phyloP scores from a whole-genome alignment of 2,888 invertebrate species.

The Nymphalis urticae region DNA sequence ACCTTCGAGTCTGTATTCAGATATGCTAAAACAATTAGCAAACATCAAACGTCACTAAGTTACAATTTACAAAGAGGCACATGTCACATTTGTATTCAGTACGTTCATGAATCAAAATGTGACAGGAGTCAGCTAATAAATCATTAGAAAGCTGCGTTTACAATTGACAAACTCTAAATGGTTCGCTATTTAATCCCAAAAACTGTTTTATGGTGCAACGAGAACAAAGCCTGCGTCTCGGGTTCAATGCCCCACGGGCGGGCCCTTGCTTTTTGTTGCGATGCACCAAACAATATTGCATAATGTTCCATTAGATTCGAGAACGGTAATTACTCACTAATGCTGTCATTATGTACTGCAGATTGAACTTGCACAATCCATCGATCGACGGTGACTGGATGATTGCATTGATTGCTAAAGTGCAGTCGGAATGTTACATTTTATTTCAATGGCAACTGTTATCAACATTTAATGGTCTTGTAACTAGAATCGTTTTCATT shows the following conservation, averaged over 20 bases:
- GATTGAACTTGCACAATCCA: constrained; percentile 25
- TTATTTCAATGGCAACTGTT: background rate
- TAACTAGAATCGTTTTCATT: too few relatives aligned
- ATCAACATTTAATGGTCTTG: background rate
- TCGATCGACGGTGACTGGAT: background rate
- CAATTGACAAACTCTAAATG: background rate
- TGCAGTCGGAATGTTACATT: constrained; percentile 5
- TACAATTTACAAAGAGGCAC: background rate
- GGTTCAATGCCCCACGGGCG: constrained; percentile 33
- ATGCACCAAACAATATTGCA: constrained; percentile 30
- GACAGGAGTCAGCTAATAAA: constrained; percentile 15
- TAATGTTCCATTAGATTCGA: constrained; percentile 19
- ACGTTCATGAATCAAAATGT: constrained; percentile 17
- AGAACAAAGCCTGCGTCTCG: constrained; percentile 7
- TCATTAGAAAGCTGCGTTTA: constrained; percentile 21
- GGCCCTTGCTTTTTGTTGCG: constrained; percentile 34
- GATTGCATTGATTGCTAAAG: constrained; percentile 12
- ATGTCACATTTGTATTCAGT: constrained; percentile 13
- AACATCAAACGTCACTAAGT: background rate
- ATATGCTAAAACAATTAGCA: too few relatives aligned
- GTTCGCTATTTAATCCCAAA: constrained; percentile 1
- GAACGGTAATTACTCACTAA: constrained; percentile 20
- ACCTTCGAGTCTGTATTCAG: too few relatives aligned
- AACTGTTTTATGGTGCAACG: constrained; percentile 1
- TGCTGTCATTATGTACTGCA: constrained; percentile 14